Base-by-base conservation (phyloP, 1,140 invertebrate species). In the Vanessa atalanta region DNA sequence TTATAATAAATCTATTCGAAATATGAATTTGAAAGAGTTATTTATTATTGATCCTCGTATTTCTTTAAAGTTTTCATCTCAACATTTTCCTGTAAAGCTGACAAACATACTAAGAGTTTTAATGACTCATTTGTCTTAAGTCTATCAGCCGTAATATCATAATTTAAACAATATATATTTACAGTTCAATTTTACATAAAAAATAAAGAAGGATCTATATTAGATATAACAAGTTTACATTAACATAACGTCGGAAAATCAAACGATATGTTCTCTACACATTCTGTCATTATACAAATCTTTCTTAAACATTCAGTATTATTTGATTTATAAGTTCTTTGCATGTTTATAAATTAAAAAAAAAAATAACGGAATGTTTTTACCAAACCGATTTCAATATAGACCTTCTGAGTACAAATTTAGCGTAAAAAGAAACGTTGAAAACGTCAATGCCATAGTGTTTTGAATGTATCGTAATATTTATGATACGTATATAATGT, bases 111-210 rank as follows among this genome's bases (percentile, higher is more conserved):
- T 9, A 9, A 43, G 8, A 43, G 37, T 9, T 9, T 43, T 11
- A 43, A 9, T 43, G 3, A 9, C 9, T 43, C 37, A 9, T 43
- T 43, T 43, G 0, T 43, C 37, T 9, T 9, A 43, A 43, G 6
- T 43, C 37, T 26, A 61, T 61, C 15, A 61, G 16, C 57, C 26
- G 26, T 61, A 61, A 43, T 13, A 31, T n/a, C 57, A 37, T 61
- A 14, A 5, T 60, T 15, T 37, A 37, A 26, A 61, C 14, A 60
- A 37, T 61, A 31, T 61, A 61, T 26, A 61, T 61, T 61, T 61
- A 61, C 11, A 15, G 5, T 12, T 15, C 14, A n/a, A 37, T 26
- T 26, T 37, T 14, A 60, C 12, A 37, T 60, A 20, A 61, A 61
- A 61, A 37, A 15, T 57, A 20, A 57, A 23, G n/a, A 57, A 11